Conservation (phyloP, 2,113 vertebrate species). For the Percina caprodes region DNA sequence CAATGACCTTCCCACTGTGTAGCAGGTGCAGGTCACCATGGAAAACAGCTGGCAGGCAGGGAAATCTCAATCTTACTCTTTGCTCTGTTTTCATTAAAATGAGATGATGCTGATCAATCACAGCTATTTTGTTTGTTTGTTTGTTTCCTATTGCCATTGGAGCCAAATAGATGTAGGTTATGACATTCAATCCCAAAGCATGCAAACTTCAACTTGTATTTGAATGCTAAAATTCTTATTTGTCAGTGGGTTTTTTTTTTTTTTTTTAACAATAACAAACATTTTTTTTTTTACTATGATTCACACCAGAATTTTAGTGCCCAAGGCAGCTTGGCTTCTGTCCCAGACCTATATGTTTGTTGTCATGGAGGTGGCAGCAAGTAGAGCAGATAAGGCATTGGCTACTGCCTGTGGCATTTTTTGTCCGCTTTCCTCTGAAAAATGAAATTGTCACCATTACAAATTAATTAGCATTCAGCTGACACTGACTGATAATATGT, state of each 20-base stretch:
- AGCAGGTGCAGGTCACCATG: conserved; percentile 63
- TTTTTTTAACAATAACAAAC: background rate
- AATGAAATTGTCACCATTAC: conserved; percentile 52
- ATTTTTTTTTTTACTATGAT: background rate
- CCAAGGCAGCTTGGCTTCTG: conserved; percentile 23
- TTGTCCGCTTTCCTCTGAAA: background rate
- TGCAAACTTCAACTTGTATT: background rate
- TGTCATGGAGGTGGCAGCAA: conserved; percentile 25
- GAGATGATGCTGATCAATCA: background rate
- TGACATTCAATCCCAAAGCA: background rate
- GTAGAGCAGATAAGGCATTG: conserved; percentile 24
- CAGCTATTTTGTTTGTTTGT: background rate
- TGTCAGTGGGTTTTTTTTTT: background rate
- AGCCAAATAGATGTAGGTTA: background rate
- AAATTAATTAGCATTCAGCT: conserved; percentile 46
- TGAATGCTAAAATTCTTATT: background rate
- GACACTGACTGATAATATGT: conserved; percentile 24
- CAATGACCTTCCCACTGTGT: conserved; percentile 59
- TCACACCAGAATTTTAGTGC: conserved; percentile 1
- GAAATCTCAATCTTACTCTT: conserved; percentile 3
- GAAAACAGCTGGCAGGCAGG: conserved; percentile 64
- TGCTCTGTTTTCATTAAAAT: background rate
- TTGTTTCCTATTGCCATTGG: background rate
- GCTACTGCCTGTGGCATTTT: conserved; percentile 19
- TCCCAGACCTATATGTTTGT: conserved; percentile 36